A percentile compares a stretch with the other conserved stretches of the same genome.
These are phyloP conservation scores for Drosophila koepferae DNA, from an alignment of 2,888 invertebrate species.

Conservation along the genomic window DNA sequence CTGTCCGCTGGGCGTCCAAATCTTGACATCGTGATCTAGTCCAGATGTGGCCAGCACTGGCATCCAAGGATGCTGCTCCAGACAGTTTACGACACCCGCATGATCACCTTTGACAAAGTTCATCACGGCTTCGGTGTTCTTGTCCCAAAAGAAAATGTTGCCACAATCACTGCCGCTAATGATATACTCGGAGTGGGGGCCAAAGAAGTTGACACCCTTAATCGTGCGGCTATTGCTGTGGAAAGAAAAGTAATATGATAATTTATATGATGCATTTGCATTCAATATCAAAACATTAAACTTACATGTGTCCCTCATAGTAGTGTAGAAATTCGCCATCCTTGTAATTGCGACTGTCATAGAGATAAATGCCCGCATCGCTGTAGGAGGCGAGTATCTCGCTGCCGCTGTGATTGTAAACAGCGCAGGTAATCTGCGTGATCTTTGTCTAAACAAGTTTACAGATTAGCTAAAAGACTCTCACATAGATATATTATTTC, in stretches of 20 bases:
- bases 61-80: constrained; percentile 95
- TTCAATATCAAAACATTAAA: too few species aligned
- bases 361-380: constrained; percentile 96
- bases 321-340: constrained; percentile 86
- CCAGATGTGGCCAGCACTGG: constrained; percentile 95
- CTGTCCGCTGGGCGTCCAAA: constrained; percentile 91
- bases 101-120: constrained; percentile 94
- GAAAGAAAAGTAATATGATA: not conserved
- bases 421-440: constrained; percentile 93
- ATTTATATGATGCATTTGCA: not conserved
- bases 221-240: constrained; percentile 89
- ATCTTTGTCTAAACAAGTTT: constrained; percentile 51
- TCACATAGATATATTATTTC: not conserved
- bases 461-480: not conserved
- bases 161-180: constrained; percentile 98
- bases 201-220: constrained; percentile 97
- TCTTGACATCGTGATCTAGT: constrained; percentile 95
- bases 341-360: constrained; percentile 88
- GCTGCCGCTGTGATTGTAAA: constrained; percentile 95
- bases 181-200: constrained; percentile 94
- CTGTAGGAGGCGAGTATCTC: constrained; percentile 97
- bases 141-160: constrained; percentile 95
- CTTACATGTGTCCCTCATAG: constrained; percentile 88
- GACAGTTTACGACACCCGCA: constrained; percentile 94
- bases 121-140: constrained; percentile 93